Base-by-base conservation (phyloP, 2,113 vertebrate genomes). In the Antennarius striatus region DNA sequence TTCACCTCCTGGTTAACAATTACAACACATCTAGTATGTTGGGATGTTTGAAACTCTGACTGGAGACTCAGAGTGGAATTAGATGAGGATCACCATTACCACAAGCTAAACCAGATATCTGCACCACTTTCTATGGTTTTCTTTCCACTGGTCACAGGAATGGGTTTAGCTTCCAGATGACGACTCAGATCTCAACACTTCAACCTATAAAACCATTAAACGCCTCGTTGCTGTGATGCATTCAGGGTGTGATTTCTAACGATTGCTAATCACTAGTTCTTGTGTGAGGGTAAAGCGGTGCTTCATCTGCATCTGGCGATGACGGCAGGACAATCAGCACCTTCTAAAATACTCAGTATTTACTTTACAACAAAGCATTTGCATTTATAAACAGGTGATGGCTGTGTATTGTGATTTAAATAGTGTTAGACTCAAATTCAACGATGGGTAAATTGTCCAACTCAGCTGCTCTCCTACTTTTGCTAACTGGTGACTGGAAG, bases 331-430 rank as follows among this genome's bases (percentile, higher is more conserved):
- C 42, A 16, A 45, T 45, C 8, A 36, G 42, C 47, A 1, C 32
- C 50, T 43, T 72, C 22, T 30, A 4, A 52, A 75, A 57, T 12
- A 29, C 53, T 50, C 45, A 48, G 32, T 10, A 40, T 55, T 3
- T 12, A 43, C 11, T 43, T 12, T 43, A 43, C 9, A 16, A 80
- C 57, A 70, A 52, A 2, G 11, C 6, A 73, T 85, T 83, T 80
- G 48, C 77, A 75, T 75, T 52, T 62, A n/a, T 40, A 64, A 29
- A 11, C 16, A 10, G 28, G 16, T 15, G 58, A 52, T 66, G 52
- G 8, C n/a, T 46, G 3, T 50, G 54, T 3, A 73, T 82, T 89
- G 74, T 83, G 56, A 89, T 85, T 78, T 68, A 85, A 87, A 87
- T 77, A 16, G 12, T 14, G 22, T 32, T 10, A 14, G 29, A 63